Percentiles rank a stretch among this genome's conserved stretches.
phyloP scores from a whole-genome alignment of 2,888 invertebrate genomes.

The Nymphalis polychloros region DNA sequence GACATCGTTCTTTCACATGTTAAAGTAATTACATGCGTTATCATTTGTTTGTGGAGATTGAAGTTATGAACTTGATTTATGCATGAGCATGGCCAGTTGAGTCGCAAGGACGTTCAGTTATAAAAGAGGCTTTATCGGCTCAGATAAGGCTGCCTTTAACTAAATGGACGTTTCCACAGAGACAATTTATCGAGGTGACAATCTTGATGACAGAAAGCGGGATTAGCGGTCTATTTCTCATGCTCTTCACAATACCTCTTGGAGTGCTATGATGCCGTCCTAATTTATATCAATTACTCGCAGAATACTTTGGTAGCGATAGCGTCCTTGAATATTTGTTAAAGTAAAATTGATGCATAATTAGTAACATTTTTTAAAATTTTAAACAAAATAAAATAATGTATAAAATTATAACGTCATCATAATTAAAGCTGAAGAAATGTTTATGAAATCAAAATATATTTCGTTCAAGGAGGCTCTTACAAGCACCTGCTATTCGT shows the following conservation, averaged over 20 bases:
- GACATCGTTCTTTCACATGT: no score
- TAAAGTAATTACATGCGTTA: not conserved
- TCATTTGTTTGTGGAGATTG: not conserved
- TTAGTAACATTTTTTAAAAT: no score
- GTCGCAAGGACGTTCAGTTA: not conserved
- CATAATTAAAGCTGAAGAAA: no score
- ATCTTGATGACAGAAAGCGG: constrained; percentile 53
- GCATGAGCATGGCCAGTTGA: not conserved
- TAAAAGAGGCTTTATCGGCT: not conserved
- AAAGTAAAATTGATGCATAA: not conserved
- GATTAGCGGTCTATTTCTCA: constrained; percentile 54
- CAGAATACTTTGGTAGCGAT: constrained; percentile 18
- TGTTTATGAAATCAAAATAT: no score
- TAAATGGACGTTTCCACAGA: constrained; percentile 38
- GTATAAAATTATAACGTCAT: no score
- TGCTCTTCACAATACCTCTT: constrained; percentile 45
- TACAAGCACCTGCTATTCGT: no score
- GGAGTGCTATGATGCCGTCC: constrained; percentile 53
- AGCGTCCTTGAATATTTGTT: not conserved
- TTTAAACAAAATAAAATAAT: no score
- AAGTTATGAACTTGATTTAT: constrained; percentile 4
- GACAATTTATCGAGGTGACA: constrained; percentile 57
- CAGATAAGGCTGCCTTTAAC: constrained; percentile 12
- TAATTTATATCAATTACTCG: constrained; percentile 74
- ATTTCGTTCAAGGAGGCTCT: no score